These are phyloP conservation scores for Malurus alboscapulatus DNA, from an alignment of 2,113 vertebrate genomes.

Conservation along the genomic window DNA sequence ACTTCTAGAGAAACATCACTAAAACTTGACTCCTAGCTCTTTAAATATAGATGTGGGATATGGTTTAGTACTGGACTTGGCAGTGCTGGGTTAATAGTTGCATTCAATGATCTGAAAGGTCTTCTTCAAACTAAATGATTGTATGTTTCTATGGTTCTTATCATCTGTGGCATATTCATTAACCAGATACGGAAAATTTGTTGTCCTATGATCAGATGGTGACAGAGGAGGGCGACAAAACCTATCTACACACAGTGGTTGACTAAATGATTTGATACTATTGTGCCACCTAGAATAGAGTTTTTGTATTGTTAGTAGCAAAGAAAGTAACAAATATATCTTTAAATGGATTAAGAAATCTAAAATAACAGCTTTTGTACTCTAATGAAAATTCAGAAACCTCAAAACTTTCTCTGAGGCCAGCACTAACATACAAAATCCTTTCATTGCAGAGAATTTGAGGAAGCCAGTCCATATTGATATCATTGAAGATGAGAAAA, in stretches of 20 bases:
- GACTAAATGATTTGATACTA: not conserved
- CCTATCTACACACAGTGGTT: not conserved
- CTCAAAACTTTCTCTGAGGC: not conserved
- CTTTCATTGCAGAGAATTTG: slow-evolving; percentile 60
- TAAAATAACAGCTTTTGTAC: not conserved
- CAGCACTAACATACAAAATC: not conserved
- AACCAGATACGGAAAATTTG: not conserved
- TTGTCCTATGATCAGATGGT: not conserved
- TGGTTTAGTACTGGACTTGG: not conserved
- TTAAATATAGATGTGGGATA: not conserved
- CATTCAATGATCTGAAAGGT: not conserved
- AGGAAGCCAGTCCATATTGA: slow-evolving; percentile 74
- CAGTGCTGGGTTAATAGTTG: not conserved
- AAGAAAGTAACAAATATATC: not conserved
- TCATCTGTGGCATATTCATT: not conserved
- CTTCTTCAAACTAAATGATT: not conserved
- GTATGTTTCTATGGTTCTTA: not conserved
- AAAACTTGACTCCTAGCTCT: not conserved
- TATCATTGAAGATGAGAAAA: slow-evolving; percentile 60
- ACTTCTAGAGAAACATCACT: not conserved
- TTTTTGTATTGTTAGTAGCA: not conserved
- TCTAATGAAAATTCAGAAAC: not conserved
- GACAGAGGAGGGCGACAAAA: not conserved
- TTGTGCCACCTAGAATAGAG: not conserved
- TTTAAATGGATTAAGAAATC: not conserved